Evolutionary conservation across 1,140 invertebrate species (phyloP).

Genomic region (Orchestia grillus): DNA sequence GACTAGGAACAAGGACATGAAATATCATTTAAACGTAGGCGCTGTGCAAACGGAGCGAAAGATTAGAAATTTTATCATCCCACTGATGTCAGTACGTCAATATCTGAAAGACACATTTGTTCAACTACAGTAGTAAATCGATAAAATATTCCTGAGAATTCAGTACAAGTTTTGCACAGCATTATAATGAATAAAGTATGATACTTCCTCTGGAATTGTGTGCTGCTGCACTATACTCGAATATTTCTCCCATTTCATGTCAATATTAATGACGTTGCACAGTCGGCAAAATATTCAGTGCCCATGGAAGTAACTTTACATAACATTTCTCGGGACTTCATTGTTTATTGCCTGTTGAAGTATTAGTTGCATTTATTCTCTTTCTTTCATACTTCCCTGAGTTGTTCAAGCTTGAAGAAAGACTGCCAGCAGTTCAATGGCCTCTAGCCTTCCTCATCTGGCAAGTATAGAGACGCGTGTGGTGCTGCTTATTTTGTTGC

Average conservation of each 20-base stretch:
- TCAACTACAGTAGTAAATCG: no score
- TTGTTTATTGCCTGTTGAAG: neutral
- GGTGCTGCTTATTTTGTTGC: neutral
- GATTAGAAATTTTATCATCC: no score
- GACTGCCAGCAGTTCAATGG: neutral
- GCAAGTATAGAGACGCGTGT: neutral
- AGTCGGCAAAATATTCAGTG: neutral
- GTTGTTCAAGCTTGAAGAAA: neutral
- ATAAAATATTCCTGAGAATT: no score
- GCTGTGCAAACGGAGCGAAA: no score
- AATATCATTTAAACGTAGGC: no score
- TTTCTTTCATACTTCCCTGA: neutral
- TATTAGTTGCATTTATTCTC: neutral
- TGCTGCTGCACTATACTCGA: no score
- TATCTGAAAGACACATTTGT: no score
- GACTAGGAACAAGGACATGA: no score
- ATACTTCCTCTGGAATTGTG: neutral
- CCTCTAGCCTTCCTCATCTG: neutral
- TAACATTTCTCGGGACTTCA: neutral
- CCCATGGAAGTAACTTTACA: neutral
- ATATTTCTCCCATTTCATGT: neutral
- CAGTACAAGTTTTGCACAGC: no score
- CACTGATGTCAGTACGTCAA: no score
- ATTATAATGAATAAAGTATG: neutral
- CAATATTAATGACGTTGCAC: neutral